phyloP scores from a whole-genome alignment of 2,113 vertebrate genomes.

The Tapirus terrestris region DNA sequence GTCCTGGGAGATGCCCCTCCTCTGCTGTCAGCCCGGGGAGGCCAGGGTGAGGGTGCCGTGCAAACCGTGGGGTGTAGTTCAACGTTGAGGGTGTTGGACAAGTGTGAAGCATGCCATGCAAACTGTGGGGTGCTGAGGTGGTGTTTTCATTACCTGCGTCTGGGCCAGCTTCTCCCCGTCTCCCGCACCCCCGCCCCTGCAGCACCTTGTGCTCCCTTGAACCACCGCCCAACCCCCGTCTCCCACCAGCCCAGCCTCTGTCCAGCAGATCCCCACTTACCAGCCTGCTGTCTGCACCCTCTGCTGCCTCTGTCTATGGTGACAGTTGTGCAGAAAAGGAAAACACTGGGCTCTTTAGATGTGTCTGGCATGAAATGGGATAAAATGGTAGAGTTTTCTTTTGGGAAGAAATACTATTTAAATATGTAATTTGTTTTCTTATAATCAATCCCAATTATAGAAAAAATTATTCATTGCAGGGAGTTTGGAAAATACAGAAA shows the following conservation, averaged over 20 bases:
- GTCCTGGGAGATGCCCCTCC: background rate
- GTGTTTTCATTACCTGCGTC: background rate
- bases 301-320: background rate
- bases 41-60: background rate
- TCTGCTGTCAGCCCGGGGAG: background rate
- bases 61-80: background rate
- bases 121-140: too few relatives aligned
- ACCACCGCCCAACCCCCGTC: fast-evolving
- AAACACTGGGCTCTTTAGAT: background rate
- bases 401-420: background rate
- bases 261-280: fast-evolving
- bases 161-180: background rate
- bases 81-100: too few relatives aligned
- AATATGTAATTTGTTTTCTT: background rate
- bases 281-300: background rate
- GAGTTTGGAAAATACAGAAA: background rate
- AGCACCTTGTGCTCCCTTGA: background rate
- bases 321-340: background rate
- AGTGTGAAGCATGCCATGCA: background rate
- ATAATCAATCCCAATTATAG: background rate
- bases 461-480: background rate
- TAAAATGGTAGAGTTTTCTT: background rate
- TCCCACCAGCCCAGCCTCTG: background rate
- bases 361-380: background rate
- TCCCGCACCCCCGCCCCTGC: background rate